phyloP scores from a whole-genome alignment of 2,888 invertebrate genomes.

The Sarcophaga caerulescens region DNA sequence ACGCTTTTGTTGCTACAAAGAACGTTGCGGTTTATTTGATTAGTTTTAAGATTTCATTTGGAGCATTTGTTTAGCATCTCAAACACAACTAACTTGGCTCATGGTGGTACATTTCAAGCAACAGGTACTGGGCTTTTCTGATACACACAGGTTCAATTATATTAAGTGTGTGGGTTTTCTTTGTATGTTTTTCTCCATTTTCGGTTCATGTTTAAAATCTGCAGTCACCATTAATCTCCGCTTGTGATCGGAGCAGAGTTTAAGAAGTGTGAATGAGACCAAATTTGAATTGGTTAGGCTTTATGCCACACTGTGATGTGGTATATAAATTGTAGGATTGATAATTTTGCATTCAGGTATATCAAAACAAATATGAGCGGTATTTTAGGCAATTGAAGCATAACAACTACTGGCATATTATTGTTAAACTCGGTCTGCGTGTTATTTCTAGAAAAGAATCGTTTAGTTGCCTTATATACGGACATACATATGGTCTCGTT shows the following conservation, averaged over 20 bases:
- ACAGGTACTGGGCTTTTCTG: conserved; percentile 3
- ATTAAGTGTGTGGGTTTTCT: conserved; percentile 48
- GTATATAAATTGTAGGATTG: too few relatives aligned
- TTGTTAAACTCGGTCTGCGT: too few relatives aligned
- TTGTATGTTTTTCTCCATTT: not conserved
- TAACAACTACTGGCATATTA: too few relatives aligned
- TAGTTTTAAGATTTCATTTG: conserved; percentile 62
- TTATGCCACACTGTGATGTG: conserved; percentile 23
- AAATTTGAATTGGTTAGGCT: conserved; percentile 51
- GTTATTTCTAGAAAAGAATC: too few relatives aligned
- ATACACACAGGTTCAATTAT: not conserved
- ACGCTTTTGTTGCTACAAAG: conserved; percentile 24
- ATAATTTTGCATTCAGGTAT: not conserved
- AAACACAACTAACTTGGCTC: not conserved
- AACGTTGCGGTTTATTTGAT: conserved; percentile 67
- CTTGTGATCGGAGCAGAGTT: conserved; percentile 15
- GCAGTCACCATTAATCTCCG: conserved; percentile 43
- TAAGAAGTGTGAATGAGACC: conserved; percentile 58
- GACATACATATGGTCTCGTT: too few relatives aligned
- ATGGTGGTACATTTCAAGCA: not conserved
- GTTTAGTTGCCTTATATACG: too few relatives aligned
- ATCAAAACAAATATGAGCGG: not conserved
- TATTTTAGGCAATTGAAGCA: too few relatives aligned
- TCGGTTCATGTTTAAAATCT: not conserved
- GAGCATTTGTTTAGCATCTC: conserved; percentile 56